Evolutionary conservation across 2,888 invertebrate species (phyloP).

Genomic region (Eumacrocentrus americanus): DNA sequence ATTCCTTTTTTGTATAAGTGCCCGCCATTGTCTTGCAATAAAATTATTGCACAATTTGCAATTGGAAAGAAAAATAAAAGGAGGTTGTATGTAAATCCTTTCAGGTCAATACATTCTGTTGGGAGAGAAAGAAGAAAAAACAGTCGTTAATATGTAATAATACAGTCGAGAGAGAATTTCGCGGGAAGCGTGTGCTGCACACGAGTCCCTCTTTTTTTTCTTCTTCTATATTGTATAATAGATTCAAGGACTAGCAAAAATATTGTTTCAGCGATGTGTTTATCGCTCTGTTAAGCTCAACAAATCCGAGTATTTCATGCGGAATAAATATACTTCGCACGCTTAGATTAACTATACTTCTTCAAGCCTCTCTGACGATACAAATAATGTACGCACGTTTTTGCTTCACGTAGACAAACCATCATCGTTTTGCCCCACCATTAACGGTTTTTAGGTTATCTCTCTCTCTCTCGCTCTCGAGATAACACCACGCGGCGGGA

Average conservation of each 20-base stretch:
- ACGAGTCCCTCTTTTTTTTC: no score
- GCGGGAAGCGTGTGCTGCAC: neutral
- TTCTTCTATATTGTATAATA: no score
- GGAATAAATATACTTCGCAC: neutral
- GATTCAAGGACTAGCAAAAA: no score
- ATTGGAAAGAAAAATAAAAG: neutral
- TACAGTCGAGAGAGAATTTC: neutral
- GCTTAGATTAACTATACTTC: neutral
- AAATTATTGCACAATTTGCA: neutral
- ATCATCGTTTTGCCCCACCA: slow-evolving; percentile 1
- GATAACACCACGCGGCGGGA: no score
- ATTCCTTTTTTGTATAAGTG: slow-evolving; percentile 58
- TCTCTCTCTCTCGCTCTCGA: no score
- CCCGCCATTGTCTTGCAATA: slow-evolving; percentile 52
- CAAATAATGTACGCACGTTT: neutral
- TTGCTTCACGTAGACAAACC: neutral
- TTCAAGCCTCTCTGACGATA: no score
- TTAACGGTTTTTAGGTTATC: slow-evolving; percentile 11
- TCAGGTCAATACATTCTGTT: slow-evolving; percentile 11
- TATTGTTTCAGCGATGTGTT: no score
- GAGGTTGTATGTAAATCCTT: neutral
- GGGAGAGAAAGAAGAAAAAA: neutral
- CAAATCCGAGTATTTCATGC: neutral
- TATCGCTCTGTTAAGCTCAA: no score
- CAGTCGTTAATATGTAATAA: neutral